Evolutionary conservation across 1,140 invertebrate species (phyloP), one percentile per base, ranked within the genome.

Genomic region (Berghia stephanieae): DNA sequence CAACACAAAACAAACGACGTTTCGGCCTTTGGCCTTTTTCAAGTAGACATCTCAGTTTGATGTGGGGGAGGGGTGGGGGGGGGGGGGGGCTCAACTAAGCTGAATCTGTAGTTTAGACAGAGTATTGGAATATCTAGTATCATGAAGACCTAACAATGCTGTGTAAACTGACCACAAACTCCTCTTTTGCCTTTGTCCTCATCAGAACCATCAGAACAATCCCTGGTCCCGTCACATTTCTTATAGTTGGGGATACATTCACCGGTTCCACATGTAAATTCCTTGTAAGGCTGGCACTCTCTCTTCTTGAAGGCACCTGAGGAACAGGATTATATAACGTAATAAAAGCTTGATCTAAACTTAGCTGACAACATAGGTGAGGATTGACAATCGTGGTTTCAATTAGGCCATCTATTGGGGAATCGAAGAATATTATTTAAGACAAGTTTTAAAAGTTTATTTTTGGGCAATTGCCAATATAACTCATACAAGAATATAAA

Each of bases 131-230:
- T 24, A 6, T 60, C 21, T 60, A 60, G 5, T 60, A 60, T 24
- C 55, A 60, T 24, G 31, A 24, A 60, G n/a, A 60, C n/a, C n/a
- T 60, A 24, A 5, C n/a, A 60, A 60, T 27, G n/a, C n/a, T n/a
- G n/a, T n/a, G n/a, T n/a, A 2, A n/a, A 55, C 70, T 38, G 3
- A 72, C 70, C 70, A 72, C 70, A 72, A 34, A 16, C 49, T 36
- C 46, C 46, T 21, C 55, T 36, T 31, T 5, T 10, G 36, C 3
- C 24, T 2, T 13, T 63, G n/a, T 79, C 76, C 89, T 99, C 97
- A 88, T 99, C 97, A n/a, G 96, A 96, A 0, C 95, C 96, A 87
- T 97, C 96, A 0, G 96, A 94, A 89, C 96, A 98, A 85, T 98
- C 96, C 0, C 94, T 94, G 89, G 98, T 96, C 0, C 96, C 96